These are phyloP conservation scores for Trissolcus basalis DNA, from an alignment of 1,140 invertebrate genomes.

Conservation along the genomic window DNA sequence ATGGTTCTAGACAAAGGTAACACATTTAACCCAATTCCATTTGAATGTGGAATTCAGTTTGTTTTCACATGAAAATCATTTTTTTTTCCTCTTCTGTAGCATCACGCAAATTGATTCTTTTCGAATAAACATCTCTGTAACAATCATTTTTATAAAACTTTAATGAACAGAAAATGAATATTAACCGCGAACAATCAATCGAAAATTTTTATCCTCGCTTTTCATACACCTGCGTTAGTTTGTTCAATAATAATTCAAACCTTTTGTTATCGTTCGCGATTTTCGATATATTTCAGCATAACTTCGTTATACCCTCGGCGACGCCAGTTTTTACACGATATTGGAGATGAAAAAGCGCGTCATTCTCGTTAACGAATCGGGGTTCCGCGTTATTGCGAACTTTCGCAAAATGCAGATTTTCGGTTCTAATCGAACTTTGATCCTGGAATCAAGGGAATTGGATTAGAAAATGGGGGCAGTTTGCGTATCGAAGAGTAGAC, in stretches of 20 bases:
- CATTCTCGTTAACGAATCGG: constrained; percentile 13
- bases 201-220: too few species aligned
- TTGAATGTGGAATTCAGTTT: constrained; percentile 36
- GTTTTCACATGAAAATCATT: constrained; percentile 28
- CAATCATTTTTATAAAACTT: too few species aligned
- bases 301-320: too few species aligned
- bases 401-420: constrained; percentile 35
- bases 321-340: too few species aligned
- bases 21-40: constrained; percentile 36
- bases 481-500: constrained; percentile 34
- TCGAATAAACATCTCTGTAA: not conserved
- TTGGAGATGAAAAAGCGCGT: not conserved
- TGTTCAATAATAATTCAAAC: not conserved
- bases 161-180: too few species aligned
- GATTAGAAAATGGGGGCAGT: constrained; percentile 25
- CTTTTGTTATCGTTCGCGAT: not conserved
- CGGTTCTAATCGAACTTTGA: constrained; percentile 47
- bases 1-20: constrained; percentile 41
- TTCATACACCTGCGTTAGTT: too few species aligned
- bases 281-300: not conserved
- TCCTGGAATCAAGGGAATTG: constrained; percentile 51
- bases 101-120: constrained; percentile 5
- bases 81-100: constrained; percentile 17
- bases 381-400: constrained; percentile 17
- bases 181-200: too few species aligned